Evolutionary conservation across 2,888 invertebrate genomes (phyloP), one percentile per base, ranked within the genome.

Genomic region (Lissonota sp.): DNA sequence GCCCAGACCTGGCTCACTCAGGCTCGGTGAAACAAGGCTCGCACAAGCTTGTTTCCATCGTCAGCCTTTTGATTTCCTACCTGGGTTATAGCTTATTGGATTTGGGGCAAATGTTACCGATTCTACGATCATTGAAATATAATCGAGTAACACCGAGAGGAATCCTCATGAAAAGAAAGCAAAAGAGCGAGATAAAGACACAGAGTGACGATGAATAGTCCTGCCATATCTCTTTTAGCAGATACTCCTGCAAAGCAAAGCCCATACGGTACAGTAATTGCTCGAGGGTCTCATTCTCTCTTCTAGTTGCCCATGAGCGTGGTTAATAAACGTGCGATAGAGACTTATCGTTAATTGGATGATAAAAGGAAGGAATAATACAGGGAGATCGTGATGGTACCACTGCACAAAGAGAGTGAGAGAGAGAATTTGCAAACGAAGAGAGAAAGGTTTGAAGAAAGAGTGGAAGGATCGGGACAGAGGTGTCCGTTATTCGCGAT

Each of bases 331-430:
- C 83, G 86, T 84, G 85, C 69, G 78, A 87, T 86, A 86, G 86
- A 86, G 84, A 79, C 85, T 87, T 86, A 88, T 88, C 86, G 86
- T 86, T 88, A 88, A 89, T 88, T 88, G 86, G 87, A 86, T 76
- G 87, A 87, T 88, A 86, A 88, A 87, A 84, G 67, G 83, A 70
- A 83, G 84, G 83, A 83, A 76, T 72, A 77, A 76, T 75, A 64
- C 49, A 42, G 63, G 42, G 55, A 40, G 51, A 69, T 14, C 53
- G 40, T 12, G 64, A 64, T 8, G 46, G 46, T 46, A 64, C 57
- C 40, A 10, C n/a, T 40, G n/a, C 60, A 40, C 42, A 58, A 58
- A 12, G 14, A 82, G 80, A 67, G 83, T 62, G 60, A 66, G 79
- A 74, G 86, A 80, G 82, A 12, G 26, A 6, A 55, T 16, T 2